phyloP scores from a whole-genome alignment of 2,888 invertebrate species.

The Phorcus lineatus region DNA sequence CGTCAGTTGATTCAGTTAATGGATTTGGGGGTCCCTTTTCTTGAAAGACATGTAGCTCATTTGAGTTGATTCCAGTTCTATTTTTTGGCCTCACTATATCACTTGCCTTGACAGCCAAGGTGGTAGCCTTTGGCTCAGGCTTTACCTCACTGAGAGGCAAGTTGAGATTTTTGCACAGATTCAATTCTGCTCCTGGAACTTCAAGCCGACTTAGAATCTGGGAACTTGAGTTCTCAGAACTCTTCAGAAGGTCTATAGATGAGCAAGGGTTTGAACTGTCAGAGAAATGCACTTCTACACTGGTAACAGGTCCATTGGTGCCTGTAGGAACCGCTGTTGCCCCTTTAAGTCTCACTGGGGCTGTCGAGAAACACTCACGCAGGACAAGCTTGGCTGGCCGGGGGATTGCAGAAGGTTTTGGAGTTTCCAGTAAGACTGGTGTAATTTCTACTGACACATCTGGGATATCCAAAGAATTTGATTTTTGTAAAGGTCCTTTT shows the following conservation, averaged over 20 bases:
- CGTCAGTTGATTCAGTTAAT: neutral
- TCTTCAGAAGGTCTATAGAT: slow-evolving; percentile 47
- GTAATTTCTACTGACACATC: slow-evolving; percentile 6
- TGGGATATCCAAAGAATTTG: slow-evolving; percentile 44
- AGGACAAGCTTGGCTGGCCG: slow-evolving; percentile 59
- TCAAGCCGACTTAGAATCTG: slow-evolving; percentile 16
- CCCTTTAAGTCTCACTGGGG: slow-evolving; percentile 29
- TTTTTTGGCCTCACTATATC: slow-evolving; percentile 23
- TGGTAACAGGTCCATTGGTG: slow-evolving; percentile 45
- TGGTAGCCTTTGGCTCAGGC: neutral
- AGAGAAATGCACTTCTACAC: slow-evolving; percentile 54
- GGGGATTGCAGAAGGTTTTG: slow-evolving; percentile 52
- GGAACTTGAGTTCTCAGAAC: slow-evolving; percentile 25
- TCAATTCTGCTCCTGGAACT: slow-evolving; percentile 18
- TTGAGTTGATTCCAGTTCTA: neutral
- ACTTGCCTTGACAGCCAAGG: neutral
- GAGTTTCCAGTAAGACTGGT: slow-evolving; percentile 35
- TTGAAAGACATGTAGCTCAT: slow-evolving; percentile 20
- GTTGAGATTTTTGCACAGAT: slow-evolving; percentile 14
- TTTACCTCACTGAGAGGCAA: neutral
- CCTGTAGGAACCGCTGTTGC: slow-evolving; percentile 26
- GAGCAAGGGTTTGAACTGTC: slow-evolving; percentile 65
- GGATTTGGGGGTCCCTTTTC: neutral
- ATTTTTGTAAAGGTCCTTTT: slow-evolving; percentile 37
- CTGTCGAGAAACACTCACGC: slow-evolving; percentile 48